Evolutionary conservation across 1,140 invertebrate genomes (phyloP).

Genomic region (Semibalanus balanoides): DNA sequence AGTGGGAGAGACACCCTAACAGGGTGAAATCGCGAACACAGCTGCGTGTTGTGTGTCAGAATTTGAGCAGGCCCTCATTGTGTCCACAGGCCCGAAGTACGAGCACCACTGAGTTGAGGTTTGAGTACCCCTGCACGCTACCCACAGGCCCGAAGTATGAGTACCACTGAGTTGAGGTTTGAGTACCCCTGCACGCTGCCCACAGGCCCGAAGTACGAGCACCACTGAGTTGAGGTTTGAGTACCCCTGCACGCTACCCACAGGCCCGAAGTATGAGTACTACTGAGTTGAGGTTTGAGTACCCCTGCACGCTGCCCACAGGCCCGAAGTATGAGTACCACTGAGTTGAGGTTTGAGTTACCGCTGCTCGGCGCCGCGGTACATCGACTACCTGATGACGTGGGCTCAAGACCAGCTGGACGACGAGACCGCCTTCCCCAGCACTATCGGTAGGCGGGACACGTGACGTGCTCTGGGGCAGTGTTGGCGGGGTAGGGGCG

Average conservation of each 20-base stretch:
- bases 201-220: no score
- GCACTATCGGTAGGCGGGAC: slow-evolving; percentile 73
- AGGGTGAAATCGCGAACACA: no score
- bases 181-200: slow-evolving; percentile 97
- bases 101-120: slow-evolving; percentile 99
- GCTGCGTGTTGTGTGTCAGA: no score
- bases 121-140: slow-evolving; percentile 95
- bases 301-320: slow-evolving; percentile 35
- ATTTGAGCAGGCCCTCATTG: background rate
- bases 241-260: slow-evolving; percentile 30
- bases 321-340: slow-evolving; percentile 99
- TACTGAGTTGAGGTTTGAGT: no score
- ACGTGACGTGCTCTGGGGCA: no score
- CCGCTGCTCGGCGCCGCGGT: slow-evolving; percentile 97
- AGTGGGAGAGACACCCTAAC: no score
- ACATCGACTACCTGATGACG: slow-evolving; percentile 99
- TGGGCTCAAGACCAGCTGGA: slow-evolving; percentile 99
- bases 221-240: slow-evolving; percentile 88
- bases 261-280: slow-evolving; percentile 96
- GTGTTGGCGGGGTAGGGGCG: no score
- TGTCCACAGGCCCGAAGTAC: slow-evolving; percentile 82
- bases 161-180: slow-evolving; percentile 99
- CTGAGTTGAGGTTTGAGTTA: no score
- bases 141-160: no score
- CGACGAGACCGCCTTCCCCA: slow-evolving; percentile 95